phyloP scores from a whole-genome alignment of 2,113 vertebrate species.

The Prinia subflava region DNA sequence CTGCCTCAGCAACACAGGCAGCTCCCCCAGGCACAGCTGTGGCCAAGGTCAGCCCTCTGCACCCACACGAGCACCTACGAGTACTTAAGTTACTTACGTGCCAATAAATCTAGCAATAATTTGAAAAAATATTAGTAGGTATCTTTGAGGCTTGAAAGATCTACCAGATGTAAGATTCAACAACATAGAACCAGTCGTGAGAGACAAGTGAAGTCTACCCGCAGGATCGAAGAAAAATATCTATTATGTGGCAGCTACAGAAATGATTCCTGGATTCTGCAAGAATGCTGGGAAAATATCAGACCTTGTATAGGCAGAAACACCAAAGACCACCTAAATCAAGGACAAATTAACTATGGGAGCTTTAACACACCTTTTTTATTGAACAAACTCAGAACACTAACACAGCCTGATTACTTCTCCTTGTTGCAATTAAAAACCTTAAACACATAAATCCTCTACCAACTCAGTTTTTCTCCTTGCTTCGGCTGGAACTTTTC shows the following conservation, averaged over 20 bases:
- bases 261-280: neutral
- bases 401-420: neutral
- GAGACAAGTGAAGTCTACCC: neutral
- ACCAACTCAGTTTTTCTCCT: neutral
- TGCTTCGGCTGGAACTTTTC: neutral
- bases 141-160: neutral
- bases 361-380: neutral
- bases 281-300: neutral
- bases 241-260: neutral
- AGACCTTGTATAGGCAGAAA: neutral
- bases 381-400: neutral
- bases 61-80: fast-evolving
- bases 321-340: neutral
- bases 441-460: neutral
- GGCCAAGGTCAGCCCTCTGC: neutral
- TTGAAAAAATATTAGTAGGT: neutral
- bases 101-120: neutral
- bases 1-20: neutral
- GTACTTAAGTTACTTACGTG: neutral
- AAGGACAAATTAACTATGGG: neutral
- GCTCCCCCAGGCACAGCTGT: neutral
- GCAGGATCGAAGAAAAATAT: neutral
- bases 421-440: neutral
- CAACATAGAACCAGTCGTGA: fast-evolving
- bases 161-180: neutral